phyloP scores from a whole-genome alignment of 2,888 invertebrate species.

The Ellobium chinense region DNA sequence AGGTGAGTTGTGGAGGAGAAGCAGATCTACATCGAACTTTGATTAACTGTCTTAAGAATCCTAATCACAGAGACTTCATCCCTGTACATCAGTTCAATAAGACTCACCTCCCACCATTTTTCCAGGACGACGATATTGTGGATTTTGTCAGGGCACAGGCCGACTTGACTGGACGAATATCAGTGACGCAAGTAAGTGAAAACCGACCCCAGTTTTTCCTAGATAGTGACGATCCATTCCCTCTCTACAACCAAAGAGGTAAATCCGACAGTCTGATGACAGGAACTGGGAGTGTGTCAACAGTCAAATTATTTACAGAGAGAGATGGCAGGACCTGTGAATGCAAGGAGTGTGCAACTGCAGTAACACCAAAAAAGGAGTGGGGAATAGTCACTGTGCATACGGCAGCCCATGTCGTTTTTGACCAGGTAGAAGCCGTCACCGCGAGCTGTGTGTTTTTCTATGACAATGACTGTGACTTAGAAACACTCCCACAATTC shows the following conservation, averaged over 20 bases:
- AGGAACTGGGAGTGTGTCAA: background rate
- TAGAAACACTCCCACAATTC: no score
- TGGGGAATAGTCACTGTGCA: no score
- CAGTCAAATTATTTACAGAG: no score
- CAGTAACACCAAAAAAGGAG: no score
- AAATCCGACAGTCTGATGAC: no score
- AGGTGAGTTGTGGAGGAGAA: background rate
- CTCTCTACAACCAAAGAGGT: background rate
- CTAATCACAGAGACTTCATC: background rate
- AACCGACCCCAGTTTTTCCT: background rate
- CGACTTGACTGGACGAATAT: background rate
- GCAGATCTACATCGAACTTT: background rate
- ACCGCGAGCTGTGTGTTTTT: no score
- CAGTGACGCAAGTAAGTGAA: background rate
- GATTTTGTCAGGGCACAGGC: background rate
- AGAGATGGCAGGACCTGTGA: no score
- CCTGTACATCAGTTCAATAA: slow-evolving; percentile 1
- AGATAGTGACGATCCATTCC: background rate
- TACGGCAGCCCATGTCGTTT: no score
- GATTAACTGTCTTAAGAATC: background rate
- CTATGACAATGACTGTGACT: no score
- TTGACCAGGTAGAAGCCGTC: no score
- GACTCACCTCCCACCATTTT: background rate
- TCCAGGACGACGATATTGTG: background rate
- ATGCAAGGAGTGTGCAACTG: no score